Evolutionary conservation across 2,797 vertebrate species (phyloP).

Genomic region (Neosilurus hyrtlii): DNA sequence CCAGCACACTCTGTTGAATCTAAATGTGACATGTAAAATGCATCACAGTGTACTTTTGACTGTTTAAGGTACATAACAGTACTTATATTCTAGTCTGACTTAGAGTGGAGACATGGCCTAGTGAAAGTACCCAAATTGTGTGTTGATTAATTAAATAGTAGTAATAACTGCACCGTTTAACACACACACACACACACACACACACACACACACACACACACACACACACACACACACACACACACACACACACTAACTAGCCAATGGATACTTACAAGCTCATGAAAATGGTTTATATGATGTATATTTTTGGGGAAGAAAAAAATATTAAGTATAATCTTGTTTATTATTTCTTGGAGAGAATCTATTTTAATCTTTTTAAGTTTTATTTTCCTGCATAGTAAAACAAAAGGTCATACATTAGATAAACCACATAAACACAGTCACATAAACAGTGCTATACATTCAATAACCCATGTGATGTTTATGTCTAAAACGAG

Average conservation of each 20-base stretch:
- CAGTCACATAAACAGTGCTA: constrained; percentile 1
- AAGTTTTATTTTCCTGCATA: not conserved
- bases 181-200: not conserved
- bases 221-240: not conserved
- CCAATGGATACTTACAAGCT: not conserved
- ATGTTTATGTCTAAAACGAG: constrained; percentile 10
- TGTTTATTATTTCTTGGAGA: not conserved
- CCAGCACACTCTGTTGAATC: not conserved
- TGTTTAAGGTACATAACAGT: not conserved
- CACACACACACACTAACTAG: not conserved
- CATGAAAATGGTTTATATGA: not conserved
- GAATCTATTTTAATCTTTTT: not conserved
- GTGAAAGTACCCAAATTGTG: not conserved
- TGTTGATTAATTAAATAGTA: not conserved
- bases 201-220: not conserved
- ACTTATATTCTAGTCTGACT: not conserved
- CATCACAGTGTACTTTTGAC: not conserved
- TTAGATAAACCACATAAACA: constrained; percentile 8
- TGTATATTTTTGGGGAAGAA: not conserved
- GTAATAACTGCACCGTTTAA: not conserved
- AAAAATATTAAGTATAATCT: not conserved
- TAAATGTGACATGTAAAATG: not conserved
- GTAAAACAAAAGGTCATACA: not conserved
- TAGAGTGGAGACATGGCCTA: not conserved
- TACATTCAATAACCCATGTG: constrained; percentile 9